These are phyloP conservation scores for Tipula lateralis DNA, from an alignment of 2,888 invertebrate genomes.

Conservation along the genomic window DNA sequence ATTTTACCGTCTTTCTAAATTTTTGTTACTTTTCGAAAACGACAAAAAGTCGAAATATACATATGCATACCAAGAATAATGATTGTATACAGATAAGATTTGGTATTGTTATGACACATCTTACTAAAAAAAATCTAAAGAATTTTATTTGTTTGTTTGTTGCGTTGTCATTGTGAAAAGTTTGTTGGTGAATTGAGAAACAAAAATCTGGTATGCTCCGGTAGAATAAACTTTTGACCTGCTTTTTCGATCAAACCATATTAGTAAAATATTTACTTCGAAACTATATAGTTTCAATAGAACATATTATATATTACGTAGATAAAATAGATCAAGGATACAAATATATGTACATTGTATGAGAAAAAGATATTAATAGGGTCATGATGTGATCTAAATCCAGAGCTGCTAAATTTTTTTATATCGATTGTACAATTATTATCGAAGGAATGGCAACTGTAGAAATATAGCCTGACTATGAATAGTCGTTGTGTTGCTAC, in stretches of 20 bases:
- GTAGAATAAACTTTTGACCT: neutral
- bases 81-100: neutral
- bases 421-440: too few relatives aligned
- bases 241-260: neutral
- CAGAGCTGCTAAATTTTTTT: too few relatives aligned
- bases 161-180: neutral
- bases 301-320: too few relatives aligned
- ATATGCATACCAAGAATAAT: neutral
- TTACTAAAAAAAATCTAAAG: neutral
- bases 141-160: neutral
- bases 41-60: neutral
- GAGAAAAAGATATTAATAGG: too few relatives aligned
- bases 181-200: neutral
- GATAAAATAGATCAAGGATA: too few relatives aligned
- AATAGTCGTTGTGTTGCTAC: too few relatives aligned
- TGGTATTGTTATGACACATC: neutral
- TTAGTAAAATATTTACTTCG: neutral
- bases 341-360: too few relatives aligned
- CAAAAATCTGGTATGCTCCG: neutral
- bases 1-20: too few relatives aligned
- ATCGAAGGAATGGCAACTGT: too few relatives aligned
- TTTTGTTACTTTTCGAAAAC: neutral
- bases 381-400: too few relatives aligned
- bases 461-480: too few relatives aligned
- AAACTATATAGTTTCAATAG: neutral